A percentile compares a stretch with the other conserved stretches of the same genome.
Evolutionary conservation across 2,888 invertebrate species (phyloP).

Genomic region (Stenolophus ochropezus): DNA sequence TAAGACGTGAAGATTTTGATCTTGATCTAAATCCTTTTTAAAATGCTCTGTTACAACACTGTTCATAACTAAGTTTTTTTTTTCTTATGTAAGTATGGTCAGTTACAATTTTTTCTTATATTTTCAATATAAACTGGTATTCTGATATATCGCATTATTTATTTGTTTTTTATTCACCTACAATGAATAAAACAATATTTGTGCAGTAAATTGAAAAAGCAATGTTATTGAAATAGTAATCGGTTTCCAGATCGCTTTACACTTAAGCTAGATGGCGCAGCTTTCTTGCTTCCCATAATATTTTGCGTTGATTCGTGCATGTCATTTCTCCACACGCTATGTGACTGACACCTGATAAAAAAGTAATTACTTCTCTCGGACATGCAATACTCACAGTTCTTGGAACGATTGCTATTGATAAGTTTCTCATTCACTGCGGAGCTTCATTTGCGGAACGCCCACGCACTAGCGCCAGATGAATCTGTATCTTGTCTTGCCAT

Average conservation of each 20-base stretch:
- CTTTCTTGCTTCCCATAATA: neutral
- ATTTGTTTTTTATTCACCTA: too few species aligned
- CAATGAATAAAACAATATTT: too few species aligned
- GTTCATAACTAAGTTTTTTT: too few species aligned
- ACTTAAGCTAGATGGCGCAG: neutral
- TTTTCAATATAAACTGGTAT: too few species aligned
- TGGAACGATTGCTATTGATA: neutral
- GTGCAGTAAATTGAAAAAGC: neutral
- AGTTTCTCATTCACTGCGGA: neutral
- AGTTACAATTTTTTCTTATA: too few species aligned
- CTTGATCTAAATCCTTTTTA: too few species aligned
- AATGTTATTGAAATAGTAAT: neutral
- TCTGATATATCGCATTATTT: too few species aligned
- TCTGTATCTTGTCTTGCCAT: too few species aligned
- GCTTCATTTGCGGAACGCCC: neutral
- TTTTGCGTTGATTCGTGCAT: neutral
- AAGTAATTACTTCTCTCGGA: conserved; percentile 1
- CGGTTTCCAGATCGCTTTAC: neutral
- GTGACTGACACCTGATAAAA: conserved; percentile 25
- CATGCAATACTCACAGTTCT: conserved; percentile 4
- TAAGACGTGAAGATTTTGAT: too few species aligned
- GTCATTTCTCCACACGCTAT: conserved; percentile 3
- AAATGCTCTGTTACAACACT: too few species aligned
- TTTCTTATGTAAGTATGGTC: too few species aligned
- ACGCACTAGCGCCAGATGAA: too few species aligned